Evolutionary conservation across 2,113 vertebrate genomes (phyloP).

Genomic region (Rallus limicola): DNA sequence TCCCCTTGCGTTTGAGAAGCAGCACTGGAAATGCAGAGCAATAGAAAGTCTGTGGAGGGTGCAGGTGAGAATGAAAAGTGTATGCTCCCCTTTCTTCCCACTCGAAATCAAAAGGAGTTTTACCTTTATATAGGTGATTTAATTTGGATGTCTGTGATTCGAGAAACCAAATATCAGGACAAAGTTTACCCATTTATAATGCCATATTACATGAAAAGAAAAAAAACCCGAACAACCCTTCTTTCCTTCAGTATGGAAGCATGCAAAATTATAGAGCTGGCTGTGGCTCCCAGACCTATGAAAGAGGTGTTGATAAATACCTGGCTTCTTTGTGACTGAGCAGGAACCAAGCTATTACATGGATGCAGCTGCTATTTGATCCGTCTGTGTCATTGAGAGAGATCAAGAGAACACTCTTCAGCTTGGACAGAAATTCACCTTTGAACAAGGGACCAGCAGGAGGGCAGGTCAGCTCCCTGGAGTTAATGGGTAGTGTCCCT

Average conservation of each 20-base stretch:
- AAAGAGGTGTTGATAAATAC: not conserved
- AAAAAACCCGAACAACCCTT: not conserved
- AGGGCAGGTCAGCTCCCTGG: not conserved
- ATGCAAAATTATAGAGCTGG: not conserved
- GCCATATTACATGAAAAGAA: not conserved
- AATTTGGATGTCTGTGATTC: not conserved
- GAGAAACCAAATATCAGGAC: not conserved
- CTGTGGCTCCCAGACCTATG: not conserved
- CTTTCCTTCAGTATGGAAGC: not conserved
- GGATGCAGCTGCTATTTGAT: not conserved
- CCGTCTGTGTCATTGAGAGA: not conserved
- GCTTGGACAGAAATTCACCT: not conserved
- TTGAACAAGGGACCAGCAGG: not conserved
- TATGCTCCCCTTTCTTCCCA: not conserved
- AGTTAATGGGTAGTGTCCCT: not conserved
- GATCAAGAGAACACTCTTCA: not conserved
- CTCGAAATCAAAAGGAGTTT: not conserved
- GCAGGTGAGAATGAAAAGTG: not conserved
- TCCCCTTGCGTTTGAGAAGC: fast-evolving
- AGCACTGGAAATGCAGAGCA: not conserved
- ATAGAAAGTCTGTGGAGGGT: not conserved
- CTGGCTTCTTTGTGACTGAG: not conserved
- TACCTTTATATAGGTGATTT: not conserved
- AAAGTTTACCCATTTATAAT: not conserved
- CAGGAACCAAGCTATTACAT: not conserved